phyloP scores from a whole-genome alignment of 23 tunicate genomes.

The Halocynthia roretzi region DNA sequence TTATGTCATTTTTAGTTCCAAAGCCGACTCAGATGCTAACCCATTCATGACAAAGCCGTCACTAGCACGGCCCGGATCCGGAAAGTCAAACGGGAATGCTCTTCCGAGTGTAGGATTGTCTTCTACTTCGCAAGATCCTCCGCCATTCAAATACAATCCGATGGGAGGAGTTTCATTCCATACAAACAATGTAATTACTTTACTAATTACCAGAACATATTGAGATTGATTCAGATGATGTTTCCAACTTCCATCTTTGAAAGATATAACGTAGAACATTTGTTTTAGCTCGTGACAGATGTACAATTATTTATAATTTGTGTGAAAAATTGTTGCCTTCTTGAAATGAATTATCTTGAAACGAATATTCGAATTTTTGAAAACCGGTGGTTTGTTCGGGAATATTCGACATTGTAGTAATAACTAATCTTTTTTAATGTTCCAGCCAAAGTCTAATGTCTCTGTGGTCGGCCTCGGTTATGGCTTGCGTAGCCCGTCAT shows the following conservation, averaged over 20 bases:
- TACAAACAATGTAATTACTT: constrained; percentile 23
- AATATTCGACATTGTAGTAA: no score
- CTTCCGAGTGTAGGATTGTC: background rate
- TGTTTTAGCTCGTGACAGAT: no score
- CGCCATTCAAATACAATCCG: constrained; percentile 75
- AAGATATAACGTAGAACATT: no score
- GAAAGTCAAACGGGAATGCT: constrained; percentile 8
- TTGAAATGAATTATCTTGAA: no score
- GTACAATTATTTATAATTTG: no score
- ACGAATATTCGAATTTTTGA: no score
- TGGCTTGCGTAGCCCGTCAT: background rate
- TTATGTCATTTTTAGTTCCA: background rate
- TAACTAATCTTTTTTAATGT: no score
- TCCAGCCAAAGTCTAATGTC: constrained; percentile 34
- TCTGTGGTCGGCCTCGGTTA: constrained; percentile 56
- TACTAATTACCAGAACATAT: background rate
- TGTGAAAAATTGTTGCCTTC: no score
- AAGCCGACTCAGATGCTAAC: constrained; percentile 11
- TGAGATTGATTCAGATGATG: no score
- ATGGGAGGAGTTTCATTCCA: constrained; percentile 67
- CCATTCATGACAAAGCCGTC: constrained; percentile 26
- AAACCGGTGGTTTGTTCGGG: no score
- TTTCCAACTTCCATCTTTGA: no score
- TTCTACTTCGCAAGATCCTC: constrained; percentile 16
- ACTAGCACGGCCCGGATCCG: constrained; percentile 27